phyloP scores from a whole-genome alignment of 2,888 invertebrate species.

The Metallyticus violacea region DNA sequence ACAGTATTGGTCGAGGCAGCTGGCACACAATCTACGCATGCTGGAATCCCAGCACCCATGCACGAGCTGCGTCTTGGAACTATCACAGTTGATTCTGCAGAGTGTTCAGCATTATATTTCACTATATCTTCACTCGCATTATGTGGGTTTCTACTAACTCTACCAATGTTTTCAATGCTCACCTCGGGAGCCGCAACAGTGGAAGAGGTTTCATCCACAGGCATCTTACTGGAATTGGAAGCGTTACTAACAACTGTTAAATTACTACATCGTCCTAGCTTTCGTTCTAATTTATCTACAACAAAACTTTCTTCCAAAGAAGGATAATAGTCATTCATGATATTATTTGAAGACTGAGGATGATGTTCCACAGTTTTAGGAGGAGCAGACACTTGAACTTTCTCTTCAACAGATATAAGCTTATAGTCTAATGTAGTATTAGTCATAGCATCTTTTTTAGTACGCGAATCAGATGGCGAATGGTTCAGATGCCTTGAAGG shows the following conservation, averaged over 20 bases:
- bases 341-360: not conserved
- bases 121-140: not conserved
- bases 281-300: slow-evolving; percentile 21
- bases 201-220: slow-evolving; percentile 1
- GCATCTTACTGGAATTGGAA: not conserved
- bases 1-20: not conserved
- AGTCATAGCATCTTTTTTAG: slow-evolving; percentile 37
- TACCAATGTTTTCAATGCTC: not conserved
- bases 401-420: slow-evolving; percentile 24
- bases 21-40: not conserved
- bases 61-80: slow-evolving; percentile 6
- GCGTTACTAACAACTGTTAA: not conserved
- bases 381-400: not conserved
- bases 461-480: slow-evolving; percentile 18
- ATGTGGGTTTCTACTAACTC: not conserved
- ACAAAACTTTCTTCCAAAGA: slow-evolving; percentile 26
- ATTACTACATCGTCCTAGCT: not conserved
- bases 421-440: slow-evolving; percentile 33
- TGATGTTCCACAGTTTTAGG: not conserved
- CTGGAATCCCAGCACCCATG: not conserved
- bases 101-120: slow-evolving; percentile 13
- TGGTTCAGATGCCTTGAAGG: not conserved
- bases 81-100: slow-evolving; percentile 22
- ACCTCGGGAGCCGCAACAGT: not conserved
- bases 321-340: slow-evolving; percentile 24